phyloP scores from a whole-genome alignment of 2,113 vertebrate genomes.

The Spea bombifrons region DNA sequence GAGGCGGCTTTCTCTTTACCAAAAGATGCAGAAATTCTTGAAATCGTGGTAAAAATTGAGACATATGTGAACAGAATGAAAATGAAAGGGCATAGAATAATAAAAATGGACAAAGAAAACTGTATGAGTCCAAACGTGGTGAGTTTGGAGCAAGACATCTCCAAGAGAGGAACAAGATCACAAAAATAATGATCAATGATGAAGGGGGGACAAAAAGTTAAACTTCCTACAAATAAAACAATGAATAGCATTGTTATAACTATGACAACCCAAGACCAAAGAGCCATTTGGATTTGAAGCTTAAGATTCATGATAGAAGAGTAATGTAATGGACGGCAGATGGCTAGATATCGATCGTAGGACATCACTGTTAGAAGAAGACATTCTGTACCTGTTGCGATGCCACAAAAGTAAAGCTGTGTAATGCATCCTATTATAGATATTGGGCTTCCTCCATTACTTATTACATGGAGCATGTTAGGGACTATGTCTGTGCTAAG shows the following conservation, averaged over 20 bases:
- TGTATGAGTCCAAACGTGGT: not conserved
- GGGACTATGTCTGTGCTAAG: conserved; percentile 20
- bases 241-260: conserved; percentile 14
- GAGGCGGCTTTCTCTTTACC: conserved; percentile 47
- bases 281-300: fast-evolving
- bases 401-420: conserved; percentile 41
- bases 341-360: no score
- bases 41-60: conserved; percentile 13
- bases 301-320: fast-evolving
- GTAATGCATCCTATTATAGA: conserved; percentile 45
- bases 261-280: conserved; percentile 47
- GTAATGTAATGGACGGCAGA: conserved; percentile 26
- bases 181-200: conserved; percentile 53
- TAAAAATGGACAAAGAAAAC: fast-evolving
- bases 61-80: not conserved
- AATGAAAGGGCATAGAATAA: conserved; percentile 48
- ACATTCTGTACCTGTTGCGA: not conserved
- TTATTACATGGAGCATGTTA: not conserved
- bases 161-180: conserved; percentile 28
- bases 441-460: not conserved
- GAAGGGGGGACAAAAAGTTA: conserved; percentile 31
- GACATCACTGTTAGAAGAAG: conserved; percentile 18
- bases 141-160: conserved; percentile 12
- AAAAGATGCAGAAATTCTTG: not conserved
- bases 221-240: not conserved